Percentiles rank a stretch among this genome's conserved stretches.
Conservation (phyloP, 2,113 vertebrate species). For the Ceyx melanurus region DNA sequence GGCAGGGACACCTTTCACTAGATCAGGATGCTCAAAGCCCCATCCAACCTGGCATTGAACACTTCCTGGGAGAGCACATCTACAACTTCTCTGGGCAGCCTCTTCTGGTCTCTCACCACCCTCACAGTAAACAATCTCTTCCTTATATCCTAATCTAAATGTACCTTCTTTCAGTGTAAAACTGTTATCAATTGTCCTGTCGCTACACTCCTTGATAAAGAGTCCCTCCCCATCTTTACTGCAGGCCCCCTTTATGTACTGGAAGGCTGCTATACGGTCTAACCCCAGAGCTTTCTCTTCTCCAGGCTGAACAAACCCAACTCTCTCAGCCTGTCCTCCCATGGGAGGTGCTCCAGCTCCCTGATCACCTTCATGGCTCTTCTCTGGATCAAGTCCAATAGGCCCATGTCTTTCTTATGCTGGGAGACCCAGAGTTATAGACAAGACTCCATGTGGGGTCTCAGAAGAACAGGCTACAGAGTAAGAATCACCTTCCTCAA, state of each 20-base stretch:
- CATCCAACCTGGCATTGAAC: not conserved
- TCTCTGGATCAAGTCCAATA: not conserved
- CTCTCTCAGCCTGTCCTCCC: not conserved
- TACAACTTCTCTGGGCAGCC: not conserved
- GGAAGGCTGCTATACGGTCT: not conserved
- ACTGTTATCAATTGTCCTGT: no score
- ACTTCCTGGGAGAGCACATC: no score
- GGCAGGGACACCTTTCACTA: not conserved
- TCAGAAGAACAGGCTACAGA: not conserved
- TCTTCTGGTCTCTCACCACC: not conserved
- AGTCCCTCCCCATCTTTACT: not conserved
- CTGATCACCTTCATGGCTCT: not conserved
- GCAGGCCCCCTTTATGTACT: not conserved
- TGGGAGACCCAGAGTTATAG: not conserved
- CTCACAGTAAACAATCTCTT: not conserved
- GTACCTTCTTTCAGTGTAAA: not conserved
- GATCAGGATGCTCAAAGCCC: not conserved
- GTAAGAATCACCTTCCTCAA: not conserved
- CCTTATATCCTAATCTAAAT: not conserved
- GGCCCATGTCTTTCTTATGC: no score
- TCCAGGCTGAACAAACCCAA: not conserved
- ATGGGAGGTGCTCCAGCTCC: not conserved
- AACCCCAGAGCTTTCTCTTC: not conserved
- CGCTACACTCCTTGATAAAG: not conserved
- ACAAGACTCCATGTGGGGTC: not conserved